A percentile compares a stretch with the other conserved stretches of the same genome.
These are phyloP conservation scores for Crocallis elinguaria DNA, from an alignment of 2,888 invertebrate genomes.

Conservation along the genomic window DNA sequence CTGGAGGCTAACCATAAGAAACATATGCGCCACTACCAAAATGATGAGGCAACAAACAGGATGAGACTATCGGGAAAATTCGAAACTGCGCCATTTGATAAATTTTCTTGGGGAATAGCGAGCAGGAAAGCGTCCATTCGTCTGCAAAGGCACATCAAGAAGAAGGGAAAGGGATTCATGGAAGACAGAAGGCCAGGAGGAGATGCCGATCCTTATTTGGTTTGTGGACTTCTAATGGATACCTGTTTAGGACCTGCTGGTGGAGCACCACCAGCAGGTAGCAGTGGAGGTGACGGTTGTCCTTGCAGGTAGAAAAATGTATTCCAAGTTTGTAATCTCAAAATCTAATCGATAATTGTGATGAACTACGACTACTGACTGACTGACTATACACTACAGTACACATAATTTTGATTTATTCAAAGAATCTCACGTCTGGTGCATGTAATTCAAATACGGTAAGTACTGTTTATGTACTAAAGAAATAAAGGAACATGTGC, in stretches of 20 bases:
- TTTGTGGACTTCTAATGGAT: conserved; percentile 81
- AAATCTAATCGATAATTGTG: too few species aligned
- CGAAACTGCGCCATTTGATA: conserved; percentile 97
- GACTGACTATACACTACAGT: too few species aligned
- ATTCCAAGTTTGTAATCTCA: background rate
- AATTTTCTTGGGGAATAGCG: conserved; percentile 95
- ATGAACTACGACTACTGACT: too few species aligned
- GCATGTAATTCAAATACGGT: too few species aligned
- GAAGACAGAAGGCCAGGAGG: conserved; percentile 97
- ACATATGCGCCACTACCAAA: conserved; percentile 96
- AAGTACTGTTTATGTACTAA: too few species aligned
- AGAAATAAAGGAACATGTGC: too few species aligned
- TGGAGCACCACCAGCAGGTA: too few species aligned
- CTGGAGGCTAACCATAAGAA: conserved; percentile 94
- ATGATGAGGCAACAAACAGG: conserved; percentile 96
- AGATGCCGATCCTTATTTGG: conserved; percentile 94
- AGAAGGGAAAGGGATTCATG: conserved; percentile 95
- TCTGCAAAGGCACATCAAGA: conserved; percentile 94
- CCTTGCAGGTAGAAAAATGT: background rate
- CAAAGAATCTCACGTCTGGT: too few species aligned
- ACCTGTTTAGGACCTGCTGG: conserved; percentile 57
- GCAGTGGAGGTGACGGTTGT: background rate
- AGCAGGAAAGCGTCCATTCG: conserved; percentile 96
- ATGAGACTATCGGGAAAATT: conserved; percentile 96
- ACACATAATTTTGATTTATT: too few species aligned